A percentile compares a stretch with the other conserved stretches of the same genome.
Evolutionary conservation across 2,888 invertebrate species (phyloP).

Genomic region (Pheosia tremula): DNA sequence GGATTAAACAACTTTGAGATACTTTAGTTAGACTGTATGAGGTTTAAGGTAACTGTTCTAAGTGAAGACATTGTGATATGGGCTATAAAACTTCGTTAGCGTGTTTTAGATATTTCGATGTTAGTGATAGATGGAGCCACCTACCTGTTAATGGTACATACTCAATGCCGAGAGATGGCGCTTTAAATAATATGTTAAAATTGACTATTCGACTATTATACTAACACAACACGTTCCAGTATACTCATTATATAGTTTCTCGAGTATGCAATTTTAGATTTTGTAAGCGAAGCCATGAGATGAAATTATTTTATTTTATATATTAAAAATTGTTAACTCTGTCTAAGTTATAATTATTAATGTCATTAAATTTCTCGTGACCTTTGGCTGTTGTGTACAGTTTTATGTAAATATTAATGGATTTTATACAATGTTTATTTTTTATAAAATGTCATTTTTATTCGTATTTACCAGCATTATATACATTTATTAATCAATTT

Average conservation of each 20-base stretch:
- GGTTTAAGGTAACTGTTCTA: no score
- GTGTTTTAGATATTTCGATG: no score
- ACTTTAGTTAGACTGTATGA: no score
- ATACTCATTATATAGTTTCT: not conserved
- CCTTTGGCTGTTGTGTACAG: not conserved
- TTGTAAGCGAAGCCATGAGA: not conserved
- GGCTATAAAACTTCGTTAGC: no score
- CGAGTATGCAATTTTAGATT: not conserved
- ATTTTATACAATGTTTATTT: constrained; percentile 2
- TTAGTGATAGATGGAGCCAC: no score
- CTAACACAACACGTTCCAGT: not conserved
- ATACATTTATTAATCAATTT: not conserved
- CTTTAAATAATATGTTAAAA: no score
- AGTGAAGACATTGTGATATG: no score
- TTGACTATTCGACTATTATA: no score
- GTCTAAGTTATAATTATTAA: not conserved
- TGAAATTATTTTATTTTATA: not conserved
- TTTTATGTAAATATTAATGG: not conserved
- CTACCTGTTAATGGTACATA: no score
- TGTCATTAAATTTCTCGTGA: not conserved
- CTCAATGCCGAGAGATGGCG: no score
- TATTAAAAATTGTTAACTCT: not conserved
- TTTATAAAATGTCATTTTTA: constrained; percentile 1
- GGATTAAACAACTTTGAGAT: no score
- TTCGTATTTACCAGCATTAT: not conserved